Percentiles rank a stretch among this genome's conserved stretches.
These are phyloP conservation scores for Mythimna impura DNA, from an alignment of 2,888 invertebrate genomes.

Conservation along the genomic window DNA sequence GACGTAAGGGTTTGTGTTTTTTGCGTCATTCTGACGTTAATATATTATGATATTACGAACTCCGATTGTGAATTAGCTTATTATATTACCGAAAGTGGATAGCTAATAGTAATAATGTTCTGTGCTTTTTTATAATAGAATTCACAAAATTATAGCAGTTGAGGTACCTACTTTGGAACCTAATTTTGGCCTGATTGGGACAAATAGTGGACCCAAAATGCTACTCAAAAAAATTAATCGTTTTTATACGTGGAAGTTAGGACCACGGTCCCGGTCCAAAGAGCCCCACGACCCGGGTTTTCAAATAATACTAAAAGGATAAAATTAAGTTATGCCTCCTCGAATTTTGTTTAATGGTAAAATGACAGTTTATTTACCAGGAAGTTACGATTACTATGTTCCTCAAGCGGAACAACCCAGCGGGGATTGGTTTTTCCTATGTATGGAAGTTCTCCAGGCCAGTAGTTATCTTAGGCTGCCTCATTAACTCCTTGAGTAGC, in stretches of 20 bases:
- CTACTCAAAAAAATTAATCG: too few species aligned
- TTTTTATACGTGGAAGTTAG: too few species aligned
- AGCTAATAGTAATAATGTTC: not conserved
- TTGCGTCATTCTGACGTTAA: constrained; percentile 15
- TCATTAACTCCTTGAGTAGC: too few species aligned
- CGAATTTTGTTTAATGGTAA: constrained; percentile 18
- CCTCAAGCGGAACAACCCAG: constrained; percentile 39
- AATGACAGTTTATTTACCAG: constrained; percentile 23
- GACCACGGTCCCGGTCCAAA: too few species aligned
- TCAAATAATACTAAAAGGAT: constrained; percentile 4
- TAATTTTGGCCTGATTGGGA: too few species aligned
- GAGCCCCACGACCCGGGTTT: not conserved
- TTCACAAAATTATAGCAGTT: not conserved
- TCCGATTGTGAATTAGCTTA: not conserved
- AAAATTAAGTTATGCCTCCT: constrained; percentile 16
- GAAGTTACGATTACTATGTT: constrained; percentile 34
- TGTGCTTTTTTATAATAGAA: not conserved
- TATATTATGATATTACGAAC: not conserved
- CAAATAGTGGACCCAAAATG: too few species aligned
- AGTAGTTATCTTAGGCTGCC: constrained; percentile 19
- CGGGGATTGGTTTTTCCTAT: constrained; percentile 49
- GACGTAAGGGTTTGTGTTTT: constrained; percentile 11
- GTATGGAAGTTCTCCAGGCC: constrained; percentile 20
- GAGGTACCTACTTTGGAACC: too few species aligned
- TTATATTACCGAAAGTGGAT: not conserved